Evolutionary conservation across 2,113 vertebrate species (phyloP).

Genomic region (Caretta caretta): DNA sequence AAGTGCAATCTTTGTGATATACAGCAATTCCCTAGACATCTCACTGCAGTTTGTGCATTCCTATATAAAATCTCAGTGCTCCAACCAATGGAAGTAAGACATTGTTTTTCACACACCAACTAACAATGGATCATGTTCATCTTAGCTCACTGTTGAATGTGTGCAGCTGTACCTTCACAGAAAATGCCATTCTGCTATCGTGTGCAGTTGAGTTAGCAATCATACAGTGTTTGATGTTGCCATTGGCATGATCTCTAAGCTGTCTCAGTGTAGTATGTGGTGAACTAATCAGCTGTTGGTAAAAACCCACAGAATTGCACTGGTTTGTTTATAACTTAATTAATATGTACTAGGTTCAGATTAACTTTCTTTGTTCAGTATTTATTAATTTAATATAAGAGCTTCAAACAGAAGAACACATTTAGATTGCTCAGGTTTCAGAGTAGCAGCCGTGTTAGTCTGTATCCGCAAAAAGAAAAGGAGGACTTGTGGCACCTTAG

Average conservation of each 20-base stretch:
- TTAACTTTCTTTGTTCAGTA: neutral
- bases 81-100: neutral
- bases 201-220: neutral
- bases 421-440: neutral
- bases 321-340: neutral
- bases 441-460: too few relatives aligned
- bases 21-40: neutral
- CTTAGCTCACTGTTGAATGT: neutral
- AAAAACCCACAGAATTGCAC: neutral
- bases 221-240: rapidly evolving
- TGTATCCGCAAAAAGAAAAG: too few relatives aligned
- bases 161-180: rapidly evolving
- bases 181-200: rapidly evolving
- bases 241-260: rapidly evolving
- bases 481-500: too few relatives aligned
- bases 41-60: neutral
- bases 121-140: rapidly evolving
- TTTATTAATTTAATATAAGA: neutral
- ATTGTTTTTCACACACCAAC: neutral
- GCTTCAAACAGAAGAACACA: neutral
- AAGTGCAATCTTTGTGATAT: too few relatives aligned
- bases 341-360: neutral
- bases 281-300: neutral
- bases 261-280: neutral
- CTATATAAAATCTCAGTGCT: neutral